Evolutionary conservation across 1,140 invertebrate species (phyloP).

Genomic region (Uloborus diversus): DNA sequence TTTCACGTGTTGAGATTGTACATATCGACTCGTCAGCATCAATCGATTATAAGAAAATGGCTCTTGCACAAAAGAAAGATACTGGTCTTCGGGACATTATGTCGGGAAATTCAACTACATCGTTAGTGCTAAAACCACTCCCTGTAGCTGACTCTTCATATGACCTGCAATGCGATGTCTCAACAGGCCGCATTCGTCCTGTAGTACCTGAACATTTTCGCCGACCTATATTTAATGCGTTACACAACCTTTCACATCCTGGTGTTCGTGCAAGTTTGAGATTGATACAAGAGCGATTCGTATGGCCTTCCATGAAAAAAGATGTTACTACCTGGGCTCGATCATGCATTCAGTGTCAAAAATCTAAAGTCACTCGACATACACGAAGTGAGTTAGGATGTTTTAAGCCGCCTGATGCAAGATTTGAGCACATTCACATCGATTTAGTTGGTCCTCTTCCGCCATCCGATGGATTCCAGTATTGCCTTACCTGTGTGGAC

Average conservation of each 20-base stretch:
- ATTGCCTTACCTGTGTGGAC: slow-evolving; percentile 61
- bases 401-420: neutral
- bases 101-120: no score
- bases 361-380: neutral
- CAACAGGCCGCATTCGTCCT: no score
- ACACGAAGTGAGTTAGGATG: neutral
- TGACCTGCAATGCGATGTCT: no score
- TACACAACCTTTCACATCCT: slow-evolving; percentile 27
- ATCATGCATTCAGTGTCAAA: neutral
- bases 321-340: neutral
- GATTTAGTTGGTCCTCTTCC: slow-evolving; percentile 68
- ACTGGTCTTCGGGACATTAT: no score
- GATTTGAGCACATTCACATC: slow-evolving; percentile 66
- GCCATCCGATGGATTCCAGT: slow-evolving; percentile 60
- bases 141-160: no score
- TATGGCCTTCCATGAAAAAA: slow-evolving; percentile 30
- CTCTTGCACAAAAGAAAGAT: no score
- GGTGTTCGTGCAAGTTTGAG: slow-evolving; percentile 8
- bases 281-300: neutral
- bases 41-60: no score
- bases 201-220: no score
- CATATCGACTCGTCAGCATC: no score
- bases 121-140: no score
- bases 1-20: no score
- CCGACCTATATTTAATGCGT: no score